These are phyloP conservation scores for Shinisaurus crocodilurus DNA, from an alignment of 2,113 vertebrate species.

Conservation along the genomic window DNA sequence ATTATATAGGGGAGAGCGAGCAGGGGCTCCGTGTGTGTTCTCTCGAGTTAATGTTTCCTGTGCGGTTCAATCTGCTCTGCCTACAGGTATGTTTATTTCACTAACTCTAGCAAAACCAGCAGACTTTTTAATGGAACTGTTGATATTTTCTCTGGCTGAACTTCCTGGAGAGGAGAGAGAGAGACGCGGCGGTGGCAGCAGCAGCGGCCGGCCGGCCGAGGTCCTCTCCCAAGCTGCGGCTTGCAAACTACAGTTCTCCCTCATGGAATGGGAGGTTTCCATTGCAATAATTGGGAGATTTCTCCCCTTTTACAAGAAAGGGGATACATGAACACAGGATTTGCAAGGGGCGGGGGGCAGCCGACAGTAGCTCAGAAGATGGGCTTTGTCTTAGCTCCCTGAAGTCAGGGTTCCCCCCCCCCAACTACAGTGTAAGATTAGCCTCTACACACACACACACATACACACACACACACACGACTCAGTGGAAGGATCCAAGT, in stretches of 20 bases:
- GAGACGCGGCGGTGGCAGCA: neutral
- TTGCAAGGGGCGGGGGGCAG: conserved; percentile 31
- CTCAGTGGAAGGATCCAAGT: neutral
- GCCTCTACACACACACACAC: neutral
- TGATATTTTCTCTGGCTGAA: conserved; percentile 77
- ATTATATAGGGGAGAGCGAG: conserved; percentile 25
- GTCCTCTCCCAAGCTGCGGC: conserved; percentile 61
- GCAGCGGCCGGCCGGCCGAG: neutral
- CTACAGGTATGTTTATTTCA: conserved; percentile 76
- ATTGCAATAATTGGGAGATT: conserved; percentile 67
- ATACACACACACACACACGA: too few relatives aligned
- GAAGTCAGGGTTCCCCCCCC: too few relatives aligned
- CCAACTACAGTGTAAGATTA: neutral
- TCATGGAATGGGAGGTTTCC: conserved; percentile 65
- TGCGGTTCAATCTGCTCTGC: conserved; percentile 59
- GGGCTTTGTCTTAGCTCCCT: neutral
- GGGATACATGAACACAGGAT: conserved; percentile 44
- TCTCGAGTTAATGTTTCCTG: conserved; percentile 67
- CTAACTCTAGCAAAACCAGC: conserved; percentile 71
- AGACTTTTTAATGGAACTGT: conserved; percentile 78
- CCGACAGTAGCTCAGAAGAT: conserved; percentile 39
- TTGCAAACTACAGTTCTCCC: conserved; percentile 51
- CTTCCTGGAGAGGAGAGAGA: conserved; percentile 56
- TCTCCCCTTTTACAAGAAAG: conserved; percentile 53
- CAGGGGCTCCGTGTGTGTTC: conserved; percentile 60